Conservation (phyloP, 2,888 invertebrate species). For the Gymnosoma rotundatum region DNA sequence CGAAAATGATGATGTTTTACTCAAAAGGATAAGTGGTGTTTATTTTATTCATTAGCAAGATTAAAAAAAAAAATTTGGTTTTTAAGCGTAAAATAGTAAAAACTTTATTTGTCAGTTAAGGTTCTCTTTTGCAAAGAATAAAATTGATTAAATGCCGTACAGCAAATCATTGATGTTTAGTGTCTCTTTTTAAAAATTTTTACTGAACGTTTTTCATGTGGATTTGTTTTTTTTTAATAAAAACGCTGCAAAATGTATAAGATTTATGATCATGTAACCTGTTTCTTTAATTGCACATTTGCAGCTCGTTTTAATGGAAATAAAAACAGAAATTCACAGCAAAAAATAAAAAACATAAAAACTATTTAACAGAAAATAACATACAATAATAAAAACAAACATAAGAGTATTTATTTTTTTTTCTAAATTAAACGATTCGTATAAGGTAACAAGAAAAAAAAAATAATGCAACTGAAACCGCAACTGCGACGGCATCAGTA, state of each 20-base stretch:
- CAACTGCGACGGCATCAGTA: conserved; percentile 30
- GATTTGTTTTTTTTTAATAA: conserved; percentile 49
- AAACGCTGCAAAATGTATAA: conserved; percentile 70
- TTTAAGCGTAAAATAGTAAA: too few relatives aligned
- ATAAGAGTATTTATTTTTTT: conserved; percentile 31
- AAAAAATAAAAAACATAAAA: conserved; percentile 56
- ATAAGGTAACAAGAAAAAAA: conserved; percentile 36
- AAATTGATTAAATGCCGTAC: neutral
- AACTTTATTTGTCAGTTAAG: too few relatives aligned
- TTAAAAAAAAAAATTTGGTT: too few relatives aligned
- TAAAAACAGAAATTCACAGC: conserved; percentile 60
- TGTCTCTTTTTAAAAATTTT: conserved; percentile 28
- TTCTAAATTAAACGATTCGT: conserved; percentile 51
- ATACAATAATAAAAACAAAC: conserved; percentile 56
- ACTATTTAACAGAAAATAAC: conserved; percentile 67
- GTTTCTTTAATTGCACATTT: conserved; percentile 82
- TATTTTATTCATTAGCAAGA: too few relatives aligned
- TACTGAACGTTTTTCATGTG: conserved; percentile 62
- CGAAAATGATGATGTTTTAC: too few relatives aligned
- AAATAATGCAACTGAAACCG: conserved; percentile 23
- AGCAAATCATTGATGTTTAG: conserved; percentile 12
- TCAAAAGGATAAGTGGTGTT: too few relatives aligned
- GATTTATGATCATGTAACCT: conserved; percentile 81
- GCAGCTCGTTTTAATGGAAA: conserved; percentile 75
- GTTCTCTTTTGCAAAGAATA: too few relatives aligned